Evolutionary conservation across 2,113 vertebrate species (phyloP).

Genomic region (Scophthalmus maximus): DNA sequence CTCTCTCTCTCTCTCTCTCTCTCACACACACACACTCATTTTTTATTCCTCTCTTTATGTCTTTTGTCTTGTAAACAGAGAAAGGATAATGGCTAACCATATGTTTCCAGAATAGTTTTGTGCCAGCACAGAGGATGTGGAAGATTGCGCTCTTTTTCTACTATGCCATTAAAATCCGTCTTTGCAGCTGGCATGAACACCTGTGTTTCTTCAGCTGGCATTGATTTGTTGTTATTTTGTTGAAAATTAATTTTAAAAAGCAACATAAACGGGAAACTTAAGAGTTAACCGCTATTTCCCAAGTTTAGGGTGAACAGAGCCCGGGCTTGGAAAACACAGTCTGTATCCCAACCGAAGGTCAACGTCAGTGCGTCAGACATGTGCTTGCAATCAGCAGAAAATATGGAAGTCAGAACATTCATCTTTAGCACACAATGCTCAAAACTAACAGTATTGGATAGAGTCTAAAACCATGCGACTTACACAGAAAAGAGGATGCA

Average conservation of each 20-base stretch:
- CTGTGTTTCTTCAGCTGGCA: neutral
- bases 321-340: conserved; percentile 34
- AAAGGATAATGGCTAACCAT: conserved; percentile 30
- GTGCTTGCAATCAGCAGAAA: conserved; percentile 59
- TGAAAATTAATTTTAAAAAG: conserved; percentile 17
- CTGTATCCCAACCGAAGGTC: conserved; percentile 49
- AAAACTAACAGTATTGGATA: conserved; percentile 14
- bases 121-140: conserved; percentile 12
- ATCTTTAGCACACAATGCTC: conserved; percentile 34
- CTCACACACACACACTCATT: neutral
- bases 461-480: conserved; percentile 1
- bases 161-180: conserved; percentile 19
- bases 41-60: conserved; percentile 32
- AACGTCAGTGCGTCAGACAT: conserved; percentile 45
- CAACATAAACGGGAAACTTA: conserved; percentile 12
- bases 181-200: conserved; percentile 7
- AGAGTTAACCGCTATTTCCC: conserved; percentile 43
- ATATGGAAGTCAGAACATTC: conserved; percentile 47
- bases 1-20: conserved; percentile 6
- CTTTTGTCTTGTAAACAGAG: conserved; percentile 43
- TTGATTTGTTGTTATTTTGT: conserved; percentile 8
- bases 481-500: conserved; percentile 22
- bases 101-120: conserved; percentile 21
- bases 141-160: conserved; percentile 5
- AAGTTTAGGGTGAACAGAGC: conserved; percentile 20